Evolutionary conservation across 2,888 invertebrate species (phyloP), one percentile per base, ranked within the genome.

Genomic region (Clistopyga incitator): DNA sequence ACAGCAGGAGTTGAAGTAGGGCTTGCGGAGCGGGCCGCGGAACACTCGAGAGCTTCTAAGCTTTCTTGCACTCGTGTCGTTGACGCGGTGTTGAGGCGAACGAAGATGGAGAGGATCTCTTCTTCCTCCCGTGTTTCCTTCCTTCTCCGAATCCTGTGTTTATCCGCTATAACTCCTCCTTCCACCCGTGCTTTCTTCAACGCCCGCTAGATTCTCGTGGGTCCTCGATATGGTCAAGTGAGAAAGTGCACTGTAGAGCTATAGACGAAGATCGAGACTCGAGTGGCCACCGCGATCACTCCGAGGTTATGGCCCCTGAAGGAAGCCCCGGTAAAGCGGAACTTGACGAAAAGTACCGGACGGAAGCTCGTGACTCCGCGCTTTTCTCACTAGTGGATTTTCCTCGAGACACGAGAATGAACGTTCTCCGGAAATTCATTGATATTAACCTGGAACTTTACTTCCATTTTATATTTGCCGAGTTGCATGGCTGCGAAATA

Each of bases 21-120:
- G 76, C 42, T 78, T 84, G 34, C 20, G 61, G 61, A 25, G 59
- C 81, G 87, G 76, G 85, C 84, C 77, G 86, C 71, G 61, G 85
- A 86, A 89, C 77, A 64, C 77, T 81, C 61, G 56, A 84, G 77
- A 80, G 78, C 78, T 78, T 85, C 77, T 79, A 67, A 65, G 85
- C 71, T 74, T 83, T 85, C 83, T 81, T 81, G 81, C 83, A 74
- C 74, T 74, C 71, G 61, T 85, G 84, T 85, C 70, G 77, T 71
- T 83, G 83, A 83, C 83, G 78, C 77, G 77, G 56, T n/a, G n/a
- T 76, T 76, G 68, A 76, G 78, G 64, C 70, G 86, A 82, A 79
- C 86, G 76, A 84, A 78, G 84, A 77, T 67, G 67, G 78, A 71
- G 84, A 79, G 78, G 77, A 59, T 59, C 38, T 70, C 13, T 47